These are phyloP conservation scores for Amblyraja radiata DNA, from an alignment of 2,797 vertebrate genomes.

Conservation along the genomic window DNA sequence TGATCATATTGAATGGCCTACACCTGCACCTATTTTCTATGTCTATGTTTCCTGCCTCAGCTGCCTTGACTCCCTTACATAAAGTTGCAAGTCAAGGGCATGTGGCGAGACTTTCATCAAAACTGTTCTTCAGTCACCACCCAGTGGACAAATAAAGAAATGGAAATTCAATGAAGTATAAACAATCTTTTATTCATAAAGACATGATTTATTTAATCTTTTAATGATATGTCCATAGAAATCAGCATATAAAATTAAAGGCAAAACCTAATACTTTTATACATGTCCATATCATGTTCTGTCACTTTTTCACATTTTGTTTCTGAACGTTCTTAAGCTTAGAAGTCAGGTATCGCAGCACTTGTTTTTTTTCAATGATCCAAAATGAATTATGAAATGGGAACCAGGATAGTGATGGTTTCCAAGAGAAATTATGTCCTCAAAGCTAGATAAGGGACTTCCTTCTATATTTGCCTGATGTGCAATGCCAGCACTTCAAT, in stretches of 20 bases:
- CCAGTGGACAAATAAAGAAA: conserved; percentile 12
- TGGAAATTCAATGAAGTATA: neutral
- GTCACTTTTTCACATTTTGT: neutral
- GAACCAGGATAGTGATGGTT: too few species aligned
- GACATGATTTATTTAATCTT: neutral
- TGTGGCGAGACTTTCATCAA: neutral
- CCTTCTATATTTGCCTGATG: too few species aligned
- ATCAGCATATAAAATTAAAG: neutral
- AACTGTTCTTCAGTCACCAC: conserved; percentile 21
- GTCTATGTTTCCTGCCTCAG: neutral
- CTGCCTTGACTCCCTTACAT: neutral
- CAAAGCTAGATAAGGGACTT: too few species aligned
- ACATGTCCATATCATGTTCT: neutral
- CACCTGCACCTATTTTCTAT: too few species aligned
- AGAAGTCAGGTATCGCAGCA: too few species aligned
- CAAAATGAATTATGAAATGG: too few species aligned
- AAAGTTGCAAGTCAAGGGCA: neutral
- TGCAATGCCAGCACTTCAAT: too few species aligned
- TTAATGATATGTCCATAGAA: too few species aligned
- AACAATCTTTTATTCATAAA: neutral
- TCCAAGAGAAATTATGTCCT: too few species aligned
- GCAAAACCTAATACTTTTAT: neutral
- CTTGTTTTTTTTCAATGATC: too few species aligned
- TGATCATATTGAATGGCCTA: too few species aligned
- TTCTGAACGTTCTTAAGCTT: neutral